A percentile compares a stretch with the other conserved stretches of the same genome.
Evolutionary conservation across 2,888 invertebrate species (phyloP).

Genomic region (Craniophora ligustri): DNA sequence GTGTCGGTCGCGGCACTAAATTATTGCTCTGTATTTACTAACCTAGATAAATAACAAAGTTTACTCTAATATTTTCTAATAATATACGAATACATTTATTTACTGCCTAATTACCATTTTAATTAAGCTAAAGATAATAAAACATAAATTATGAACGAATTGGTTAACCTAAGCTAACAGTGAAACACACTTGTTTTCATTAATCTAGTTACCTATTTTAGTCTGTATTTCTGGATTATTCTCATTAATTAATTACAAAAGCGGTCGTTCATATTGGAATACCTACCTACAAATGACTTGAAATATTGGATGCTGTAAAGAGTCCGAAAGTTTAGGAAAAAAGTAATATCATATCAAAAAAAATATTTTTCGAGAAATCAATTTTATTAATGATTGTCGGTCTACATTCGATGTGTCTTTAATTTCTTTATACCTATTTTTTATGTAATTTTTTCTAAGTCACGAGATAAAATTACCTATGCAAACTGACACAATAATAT

Average conservation of each 20-base stretch:
- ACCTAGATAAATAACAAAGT: slow-evolving; percentile 27
- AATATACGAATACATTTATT: no score
- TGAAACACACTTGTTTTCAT: slow-evolving; percentile 7
- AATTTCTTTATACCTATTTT: no score
- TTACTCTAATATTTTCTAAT: slow-evolving; percentile 17
- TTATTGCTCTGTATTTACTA: slow-evolving; percentile 35
- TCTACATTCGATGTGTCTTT: no score
- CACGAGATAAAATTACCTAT: no score
- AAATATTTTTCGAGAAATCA: no score
- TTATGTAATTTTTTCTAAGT: no score
- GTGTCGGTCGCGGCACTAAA: slow-evolving; percentile 32
- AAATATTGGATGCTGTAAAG: no score
- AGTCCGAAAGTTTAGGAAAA: no score
- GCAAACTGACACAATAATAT: no score
- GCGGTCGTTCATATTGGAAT: not conserved
- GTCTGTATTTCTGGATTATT: slow-evolving; percentile 1
- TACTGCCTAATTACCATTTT: slow-evolving; percentile 10
- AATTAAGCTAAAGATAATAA: slow-evolving; percentile 16
- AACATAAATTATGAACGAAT: slow-evolving; percentile 17
- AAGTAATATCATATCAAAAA: no score
- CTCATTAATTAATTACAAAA: slow-evolving; percentile 14
- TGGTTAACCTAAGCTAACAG: slow-evolving; percentile 17
- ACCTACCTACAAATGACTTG: no score
- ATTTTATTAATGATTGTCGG: no score
- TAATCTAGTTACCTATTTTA: slow-evolving; percentile 15